Conservation (phyloP, 2,888 invertebrate genomes). For the Cotesia congregata region DNA sequence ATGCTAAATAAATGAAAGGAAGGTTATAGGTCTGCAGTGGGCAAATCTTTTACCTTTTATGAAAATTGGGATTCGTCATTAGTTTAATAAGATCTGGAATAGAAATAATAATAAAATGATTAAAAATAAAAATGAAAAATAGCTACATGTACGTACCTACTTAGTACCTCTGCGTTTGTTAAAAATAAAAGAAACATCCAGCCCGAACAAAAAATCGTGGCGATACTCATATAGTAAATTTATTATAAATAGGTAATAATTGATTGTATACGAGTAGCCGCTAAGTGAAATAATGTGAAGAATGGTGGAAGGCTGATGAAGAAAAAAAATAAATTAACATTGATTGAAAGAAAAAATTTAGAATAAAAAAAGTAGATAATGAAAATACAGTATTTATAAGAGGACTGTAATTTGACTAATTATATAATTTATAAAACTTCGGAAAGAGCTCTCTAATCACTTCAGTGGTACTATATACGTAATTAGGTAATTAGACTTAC, state of each 20-base stretch:
- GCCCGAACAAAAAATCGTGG: conserved; percentile 49
- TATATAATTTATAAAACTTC: conserved; percentile 70
- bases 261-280: conserved; percentile 70
- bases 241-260: conserved; percentile 69
- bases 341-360: conserved; percentile 45
- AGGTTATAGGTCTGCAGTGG: no score
- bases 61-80: not conserved
- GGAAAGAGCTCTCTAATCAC: conserved; percentile 61
- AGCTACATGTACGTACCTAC: conserved; percentile 48
- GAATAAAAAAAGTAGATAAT: conserved; percentile 44
- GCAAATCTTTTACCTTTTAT: no score
- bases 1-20: not conserved
- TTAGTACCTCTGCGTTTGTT: conserved; percentile 48
- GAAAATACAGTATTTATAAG: conserved; percentile 68
- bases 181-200: conserved; percentile 28
- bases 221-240: conserved; percentile 61
- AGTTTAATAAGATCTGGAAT: not conserved
- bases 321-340: conserved; percentile 51
- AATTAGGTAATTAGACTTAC: conserved; percentile 53
- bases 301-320: conserved; percentile 37
- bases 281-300: conserved; percentile 58
- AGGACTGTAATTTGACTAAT: conserved; percentile 68
- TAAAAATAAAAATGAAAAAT: conserved; percentile 43
- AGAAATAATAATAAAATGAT: conserved; percentile 42
- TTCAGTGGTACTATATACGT: conserved; percentile 65